These are phyloP conservation scores for Parapristionchus giblindavisi DNA, from an alignment of 2,888 invertebrate species.

Conservation along the genomic window DNA sequence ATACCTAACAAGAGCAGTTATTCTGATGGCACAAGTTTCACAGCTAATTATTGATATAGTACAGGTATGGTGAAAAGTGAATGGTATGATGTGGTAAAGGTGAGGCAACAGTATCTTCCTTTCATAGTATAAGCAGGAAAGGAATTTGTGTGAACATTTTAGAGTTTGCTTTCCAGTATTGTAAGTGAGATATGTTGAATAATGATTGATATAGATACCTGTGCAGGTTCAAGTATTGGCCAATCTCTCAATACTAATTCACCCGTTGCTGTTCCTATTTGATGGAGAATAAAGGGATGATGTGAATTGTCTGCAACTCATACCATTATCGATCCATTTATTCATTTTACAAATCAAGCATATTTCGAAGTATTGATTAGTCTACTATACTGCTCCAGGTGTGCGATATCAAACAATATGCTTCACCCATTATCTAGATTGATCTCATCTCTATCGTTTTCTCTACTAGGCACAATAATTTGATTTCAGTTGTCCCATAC, in stretches of 20 bases:
- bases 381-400: too few relatives aligned
- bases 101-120: neutral
- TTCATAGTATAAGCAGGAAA: neutral
- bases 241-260: slow-evolving; percentile 86
- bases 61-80: neutral
- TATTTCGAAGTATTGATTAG: too few relatives aligned
- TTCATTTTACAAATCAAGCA: neutral
- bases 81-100: neutral
- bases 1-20: too few relatives aligned
- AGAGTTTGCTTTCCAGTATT: too few relatives aligned
- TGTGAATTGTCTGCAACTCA: slow-evolving; percentile 51
- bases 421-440: neutral
- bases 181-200: too few relatives aligned
- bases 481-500: too few relatives aligned
- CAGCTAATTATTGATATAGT: too few relatives aligned
- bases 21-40: too few relatives aligned
- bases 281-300: slow-evolving; percentile 84
- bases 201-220: too few relatives aligned
- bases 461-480: too few relatives aligned
- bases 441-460: neutral
- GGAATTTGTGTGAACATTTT: neutral
- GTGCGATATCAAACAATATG: neutral
- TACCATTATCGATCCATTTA: neutral
- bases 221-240: slow-evolving; percentile 77
- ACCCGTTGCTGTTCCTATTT: slow-evolving; percentile 84